phyloP scores from a whole-genome alignment of 2,113 vertebrate genomes.

The Sapayoa aenigma region DNA sequence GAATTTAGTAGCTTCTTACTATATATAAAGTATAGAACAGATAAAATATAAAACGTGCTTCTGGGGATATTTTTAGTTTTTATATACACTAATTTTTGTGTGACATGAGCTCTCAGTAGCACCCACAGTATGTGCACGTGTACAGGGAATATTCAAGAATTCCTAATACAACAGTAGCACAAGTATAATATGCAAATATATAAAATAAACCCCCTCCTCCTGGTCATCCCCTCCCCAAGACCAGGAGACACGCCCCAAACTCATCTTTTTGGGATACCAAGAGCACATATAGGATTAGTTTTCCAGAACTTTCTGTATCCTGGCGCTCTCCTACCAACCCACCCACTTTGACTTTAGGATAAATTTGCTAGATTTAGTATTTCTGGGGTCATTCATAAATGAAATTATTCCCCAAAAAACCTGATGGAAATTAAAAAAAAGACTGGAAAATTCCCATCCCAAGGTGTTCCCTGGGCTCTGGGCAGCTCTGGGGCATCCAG shows the following conservation, averaged over 20 bases:
- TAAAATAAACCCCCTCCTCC: not conserved
- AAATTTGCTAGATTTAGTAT: not conserved
- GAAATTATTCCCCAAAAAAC: not conserved
- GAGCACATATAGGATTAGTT: accelerated
- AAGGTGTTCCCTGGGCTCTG: accelerated
- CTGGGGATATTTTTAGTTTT: not conserved
- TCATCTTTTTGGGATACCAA: not conserved
- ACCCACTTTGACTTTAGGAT: not conserved
- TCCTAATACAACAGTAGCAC: not conserved
- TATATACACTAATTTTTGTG: not conserved
- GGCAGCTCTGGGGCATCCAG: accelerated
- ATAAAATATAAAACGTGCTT: not conserved
- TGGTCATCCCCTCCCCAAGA: not conserved
- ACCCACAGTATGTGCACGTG: too few species aligned
- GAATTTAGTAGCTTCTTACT: not conserved
- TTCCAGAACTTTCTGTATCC: not conserved
- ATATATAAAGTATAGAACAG: not conserved
- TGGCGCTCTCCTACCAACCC: accelerated
- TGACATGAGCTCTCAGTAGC: not conserved
- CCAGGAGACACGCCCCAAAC: not conserved
- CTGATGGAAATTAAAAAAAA: not conserved
- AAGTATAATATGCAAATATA: not conserved
- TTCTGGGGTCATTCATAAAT: too few species aligned
- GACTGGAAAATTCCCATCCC: accelerated
- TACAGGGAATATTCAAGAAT: not conserved